These are phyloP conservation scores for Tamandua tetradactyla DNA, from an alignment of 2,797 vertebrate species.

Conservation along the genomic window DNA sequence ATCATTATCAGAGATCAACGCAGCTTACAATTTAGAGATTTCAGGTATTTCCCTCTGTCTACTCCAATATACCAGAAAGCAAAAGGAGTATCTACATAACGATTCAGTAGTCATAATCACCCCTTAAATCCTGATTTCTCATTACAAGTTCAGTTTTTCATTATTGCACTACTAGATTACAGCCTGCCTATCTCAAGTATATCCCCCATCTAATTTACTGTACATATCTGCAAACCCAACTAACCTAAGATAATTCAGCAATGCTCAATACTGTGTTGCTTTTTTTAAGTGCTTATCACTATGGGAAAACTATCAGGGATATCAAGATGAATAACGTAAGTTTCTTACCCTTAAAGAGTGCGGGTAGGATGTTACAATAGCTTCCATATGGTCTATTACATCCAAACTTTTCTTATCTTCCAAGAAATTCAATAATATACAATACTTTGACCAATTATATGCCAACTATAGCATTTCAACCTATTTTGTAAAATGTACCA, in stretches of 20 bases:
- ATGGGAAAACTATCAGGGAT: neutral
- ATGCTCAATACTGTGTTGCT: neutral
- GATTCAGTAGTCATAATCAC: too few relatives aligned
- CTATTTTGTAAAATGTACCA: neutral
- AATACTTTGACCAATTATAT: neutral
- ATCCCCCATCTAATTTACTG: neutral
- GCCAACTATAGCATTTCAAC: neutral
- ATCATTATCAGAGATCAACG: too few relatives aligned
- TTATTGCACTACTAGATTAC: neutral
- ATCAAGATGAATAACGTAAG: neutral
- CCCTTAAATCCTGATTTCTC: too few relatives aligned
- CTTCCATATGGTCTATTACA: neutral
- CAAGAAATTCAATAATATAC: neutral
- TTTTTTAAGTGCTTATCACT: constrained; percentile 17
- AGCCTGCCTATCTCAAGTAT: neutral
- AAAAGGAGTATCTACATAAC: too few relatives aligned
- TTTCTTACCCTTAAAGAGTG: neutral
- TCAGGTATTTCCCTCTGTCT: too few relatives aligned
- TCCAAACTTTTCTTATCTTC: neutral
- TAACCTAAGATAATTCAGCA: constrained; percentile 6
- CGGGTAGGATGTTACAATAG: neutral
- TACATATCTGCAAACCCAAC: neutral
- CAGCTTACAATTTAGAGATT: too few relatives aligned
- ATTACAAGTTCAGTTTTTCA: neutral
- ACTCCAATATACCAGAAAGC: too few relatives aligned